Base-by-base conservation (phyloP, 92 coral and sea anemone genomes). In the Phymanthus crucifer region DNA sequence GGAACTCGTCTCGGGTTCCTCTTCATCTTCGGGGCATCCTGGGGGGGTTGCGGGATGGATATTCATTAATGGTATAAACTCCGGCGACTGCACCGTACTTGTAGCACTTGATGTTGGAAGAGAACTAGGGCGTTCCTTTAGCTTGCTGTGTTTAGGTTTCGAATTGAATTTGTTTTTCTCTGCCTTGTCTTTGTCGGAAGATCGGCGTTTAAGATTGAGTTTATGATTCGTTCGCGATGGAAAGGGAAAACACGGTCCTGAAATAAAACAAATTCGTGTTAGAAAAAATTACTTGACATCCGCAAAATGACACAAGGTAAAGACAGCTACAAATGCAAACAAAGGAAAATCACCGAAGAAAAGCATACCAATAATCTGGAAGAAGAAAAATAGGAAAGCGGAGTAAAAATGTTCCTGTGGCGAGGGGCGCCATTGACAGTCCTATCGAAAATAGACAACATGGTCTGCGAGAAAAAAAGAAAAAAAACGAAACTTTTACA, bases 11-110 rank as follows among this genome's bases (percentile, higher is more conserved):
- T 84, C 75, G 12, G 47, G 64, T 19, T 83, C 79, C 57, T 71
- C 85, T 40, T 77, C 83, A 17, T 80, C 88, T 18, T 80, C 86
- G 14, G 89, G 73, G 17, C 72, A 68, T 34, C 80, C 88, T 11
- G 94, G 93, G 7, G 94, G 97, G 40, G 94, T 81, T 2, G 94
- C 94, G 19, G 94, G 97, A 32, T 74, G 84, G 8, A 92, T 82
- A 33, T 73, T 90, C 87, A 92, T 82, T 36, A 90, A 19, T 4
- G 97, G 97, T 31, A 92, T 83, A 32, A 81, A 87, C 75, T 87
- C 86, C 57, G 91, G 91, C 21, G 87, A 75, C 76, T 83, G 87
- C 24, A 66, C 71, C 3, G 85, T 73, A 26, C 85, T 81, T 33
- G 76, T 81, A 12, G 64, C 85, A 17, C 78, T 81, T 19, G 85